Conservation (phyloP, 2,888 invertebrate genomes). For the Dorcus hopei region DNA sequence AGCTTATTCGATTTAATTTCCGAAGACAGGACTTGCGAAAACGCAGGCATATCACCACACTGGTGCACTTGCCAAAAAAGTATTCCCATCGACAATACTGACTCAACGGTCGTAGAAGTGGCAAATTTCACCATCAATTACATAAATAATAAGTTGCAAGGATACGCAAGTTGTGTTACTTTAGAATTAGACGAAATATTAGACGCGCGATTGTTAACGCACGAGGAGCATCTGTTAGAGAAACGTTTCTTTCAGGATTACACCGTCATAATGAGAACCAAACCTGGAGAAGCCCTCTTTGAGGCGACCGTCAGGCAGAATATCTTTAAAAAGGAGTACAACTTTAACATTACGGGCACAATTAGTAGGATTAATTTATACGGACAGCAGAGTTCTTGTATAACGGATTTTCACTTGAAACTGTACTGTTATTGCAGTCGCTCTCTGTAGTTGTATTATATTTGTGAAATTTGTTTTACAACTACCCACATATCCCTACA, state of each 20-base stretch:
- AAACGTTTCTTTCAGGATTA: constrained; percentile 57
- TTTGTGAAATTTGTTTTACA: no score
- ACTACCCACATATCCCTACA: no score
- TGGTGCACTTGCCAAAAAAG: constrained; percentile 86
- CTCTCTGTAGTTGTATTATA: background rate
- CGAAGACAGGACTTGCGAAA: constrained; percentile 67
- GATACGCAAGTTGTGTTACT: constrained; percentile 63
- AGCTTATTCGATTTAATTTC: constrained; percentile 78
- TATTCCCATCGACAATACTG: constrained; percentile 54
- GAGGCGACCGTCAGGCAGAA: constrained; percentile 68
- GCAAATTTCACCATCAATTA: constrained; percentile 60
- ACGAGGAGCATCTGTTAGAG: constrained; percentile 44
- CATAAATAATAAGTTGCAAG: constrained; percentile 62
- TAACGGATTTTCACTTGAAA: constrained; percentile 70
- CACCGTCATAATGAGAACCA: constrained; percentile 60
- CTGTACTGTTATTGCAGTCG: constrained; percentile 61
- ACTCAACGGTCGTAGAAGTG: constrained; percentile 56
- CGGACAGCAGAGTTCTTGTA: constrained; percentile 75
- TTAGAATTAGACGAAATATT: constrained; percentile 61
- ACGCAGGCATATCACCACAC: constrained; percentile 75
- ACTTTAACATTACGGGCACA: constrained; percentile 60
- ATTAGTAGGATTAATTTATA: constrained; percentile 77
- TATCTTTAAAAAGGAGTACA: background rate
- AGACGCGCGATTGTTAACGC: constrained; percentile 64
- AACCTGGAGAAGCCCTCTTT: constrained; percentile 70